These are phyloP conservation scores for Chloropsis hardwickii DNA, from an alignment of 2,113 vertebrate genomes.

Conservation along the genomic window DNA sequence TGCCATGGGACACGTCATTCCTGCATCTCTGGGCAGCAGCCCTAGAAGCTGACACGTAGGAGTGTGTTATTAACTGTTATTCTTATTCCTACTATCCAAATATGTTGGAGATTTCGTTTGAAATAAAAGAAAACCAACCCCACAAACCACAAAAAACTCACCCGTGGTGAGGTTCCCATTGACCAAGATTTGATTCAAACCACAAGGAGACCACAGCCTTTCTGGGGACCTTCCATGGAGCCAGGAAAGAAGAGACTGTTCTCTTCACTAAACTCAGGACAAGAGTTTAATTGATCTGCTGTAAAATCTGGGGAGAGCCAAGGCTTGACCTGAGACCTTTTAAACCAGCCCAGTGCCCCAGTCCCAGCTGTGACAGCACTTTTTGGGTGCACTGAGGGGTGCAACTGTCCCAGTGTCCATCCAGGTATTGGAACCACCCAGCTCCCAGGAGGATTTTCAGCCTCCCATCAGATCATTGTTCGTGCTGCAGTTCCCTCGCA, in stretches of 20 bases:
- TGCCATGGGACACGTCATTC: neutral
- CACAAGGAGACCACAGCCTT: neutral
- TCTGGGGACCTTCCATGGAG: neutral
- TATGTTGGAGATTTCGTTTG: neutral
- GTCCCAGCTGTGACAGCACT: neutral
- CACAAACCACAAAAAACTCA: neutral
- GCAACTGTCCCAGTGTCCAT: neutral
- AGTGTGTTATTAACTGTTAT: neutral
- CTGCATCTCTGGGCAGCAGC: neutral
- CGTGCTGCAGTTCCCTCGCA: neutral
- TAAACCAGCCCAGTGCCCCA: rapidly evolving
- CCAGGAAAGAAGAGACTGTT: neutral
- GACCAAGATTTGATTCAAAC: neutral
- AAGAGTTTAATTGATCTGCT: too few relatives aligned
- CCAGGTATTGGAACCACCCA: rapidly evolving
- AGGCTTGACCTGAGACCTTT: neutral
- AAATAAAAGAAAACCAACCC: neutral
- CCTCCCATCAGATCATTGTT: neutral
- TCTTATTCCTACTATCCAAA: rapidly evolving
- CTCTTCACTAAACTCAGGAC: neutral
- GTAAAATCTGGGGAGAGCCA: neutral
- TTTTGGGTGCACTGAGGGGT: neutral
- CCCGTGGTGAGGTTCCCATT: neutral
- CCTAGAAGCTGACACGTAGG: rapidly evolving
- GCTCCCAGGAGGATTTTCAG: neutral